These are phyloP conservation scores for Urosaurus nigricauda DNA, from an alignment of 2,797 vertebrate species.

Conservation along the genomic window DNA sequence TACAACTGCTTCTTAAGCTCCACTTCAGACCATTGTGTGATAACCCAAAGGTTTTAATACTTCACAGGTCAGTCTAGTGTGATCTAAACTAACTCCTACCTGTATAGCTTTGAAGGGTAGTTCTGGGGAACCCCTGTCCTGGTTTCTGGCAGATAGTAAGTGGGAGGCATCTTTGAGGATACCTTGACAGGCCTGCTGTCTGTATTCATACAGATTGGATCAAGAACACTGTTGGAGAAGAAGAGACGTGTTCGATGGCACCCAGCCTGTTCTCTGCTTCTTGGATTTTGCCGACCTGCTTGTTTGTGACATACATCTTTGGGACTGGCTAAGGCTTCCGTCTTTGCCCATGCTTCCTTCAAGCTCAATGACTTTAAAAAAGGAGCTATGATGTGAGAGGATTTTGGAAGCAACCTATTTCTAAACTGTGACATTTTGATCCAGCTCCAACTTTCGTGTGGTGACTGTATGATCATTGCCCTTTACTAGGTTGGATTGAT, in stretches of 20 bases:
- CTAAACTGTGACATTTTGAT: not conserved
- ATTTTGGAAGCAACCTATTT: not conserved
- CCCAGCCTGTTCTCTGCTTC: not conserved
- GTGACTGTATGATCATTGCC: not conserved
- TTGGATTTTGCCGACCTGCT: slow-evolving; percentile 8
- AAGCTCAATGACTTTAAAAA: slow-evolving; percentile 13
- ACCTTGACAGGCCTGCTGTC: slow-evolving; percentile 66
- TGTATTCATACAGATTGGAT: slow-evolving; percentile 71
- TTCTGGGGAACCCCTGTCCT: slow-evolving; percentile 69
- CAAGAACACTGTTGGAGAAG: not conserved
- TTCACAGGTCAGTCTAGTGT: not conserved
- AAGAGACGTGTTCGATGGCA: not conserved
- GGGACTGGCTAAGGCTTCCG: not conserved
- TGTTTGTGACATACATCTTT: not conserved
- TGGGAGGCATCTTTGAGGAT: slow-evolving; percentile 60
- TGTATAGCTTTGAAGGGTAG: slow-evolving; percentile 61
- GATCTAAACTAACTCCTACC: not conserved
- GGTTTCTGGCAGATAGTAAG: slow-evolving; percentile 71
- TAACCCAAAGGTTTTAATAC: too few species aligned
- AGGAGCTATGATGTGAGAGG: not conserved
- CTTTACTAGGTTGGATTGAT: not conserved
- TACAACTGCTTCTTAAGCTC: not conserved
- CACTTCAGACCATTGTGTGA: not conserved
- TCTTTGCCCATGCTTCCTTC: not conserved
- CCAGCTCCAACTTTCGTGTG: not conserved